Evolutionary conservation across 2,888 invertebrate species (phyloP), one percentile per base, ranked within the genome.

Genomic region (Tholera decimalis): DNA sequence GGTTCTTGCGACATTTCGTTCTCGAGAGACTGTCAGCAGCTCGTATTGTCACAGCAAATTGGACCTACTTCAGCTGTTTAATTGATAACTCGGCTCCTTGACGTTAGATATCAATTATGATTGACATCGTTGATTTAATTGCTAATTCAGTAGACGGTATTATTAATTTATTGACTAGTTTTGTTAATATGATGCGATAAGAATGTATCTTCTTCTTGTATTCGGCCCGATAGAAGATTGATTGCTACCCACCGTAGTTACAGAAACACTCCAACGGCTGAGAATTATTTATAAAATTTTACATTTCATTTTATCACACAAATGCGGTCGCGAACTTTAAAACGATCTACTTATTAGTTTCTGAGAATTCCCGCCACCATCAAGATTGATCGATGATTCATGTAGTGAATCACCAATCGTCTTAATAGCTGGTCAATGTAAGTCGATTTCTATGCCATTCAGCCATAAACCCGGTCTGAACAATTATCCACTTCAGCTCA

Each of bases 1-100:
- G 90, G 88, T 88, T 89, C 92, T 94, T 94, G 91, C 94, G 89
- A 93, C 92, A 94, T 89, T 90, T 66, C 54, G 62, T 74, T 82
- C 78, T 83, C 82, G 78, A 78, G 71, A 83, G 78, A 82, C 82
- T 85, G 84, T 83, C 84, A 83, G 83, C 83, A 71, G 77, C 73
- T 85, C 73, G 73, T 80, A 83, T 85, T 85, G 81, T 85, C 79
- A 69, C 62, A 66, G 60, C 68, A 79, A 83, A 82, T 79, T 82
- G 75, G 55, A 83, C 76, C 82, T 76, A 78, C 80, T 85, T 79
- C 77, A 82, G 79, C 71, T 65, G 28, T 73, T 65, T 76, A 73
- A 83, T 83, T 85, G 85, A 82, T 86, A 82, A 78, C 76, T 80
- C 73, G 70, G 75, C 77, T 80, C 80, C 75, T 73, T 80, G 76